Conservation (phyloP, 2,888 invertebrate species). For the Didymodactylos carnosus region DNA sequence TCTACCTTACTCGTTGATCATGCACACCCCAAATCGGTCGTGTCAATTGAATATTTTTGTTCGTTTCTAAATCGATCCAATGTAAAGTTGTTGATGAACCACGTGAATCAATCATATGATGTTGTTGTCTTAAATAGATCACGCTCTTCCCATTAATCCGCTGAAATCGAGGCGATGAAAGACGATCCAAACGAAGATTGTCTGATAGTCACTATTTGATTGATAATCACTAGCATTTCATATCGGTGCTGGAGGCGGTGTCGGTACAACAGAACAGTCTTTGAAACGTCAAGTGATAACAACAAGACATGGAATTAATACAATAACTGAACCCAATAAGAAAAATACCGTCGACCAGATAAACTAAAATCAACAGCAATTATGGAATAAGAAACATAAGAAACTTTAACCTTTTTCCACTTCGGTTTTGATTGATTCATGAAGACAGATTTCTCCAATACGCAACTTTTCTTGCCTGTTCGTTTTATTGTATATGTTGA, state of each 20-base stretch:
- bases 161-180: not conserved
- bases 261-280: not conserved
- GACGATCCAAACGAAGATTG: not conserved
- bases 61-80: no score
- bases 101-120: no score
- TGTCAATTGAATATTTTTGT: not conserved
- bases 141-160: not conserved
- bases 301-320: not conserved
- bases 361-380: not conserved
- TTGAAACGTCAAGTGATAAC: not conserved
- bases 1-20: not conserved
- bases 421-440: no score
- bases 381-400: not conserved
- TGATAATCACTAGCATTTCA: not conserved
- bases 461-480: no score
- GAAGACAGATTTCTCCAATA: no score
- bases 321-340: not conserved
- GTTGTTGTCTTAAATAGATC: not conserved
- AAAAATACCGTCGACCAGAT: not conserved
- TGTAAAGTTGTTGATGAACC: not conserved
- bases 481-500: no score
- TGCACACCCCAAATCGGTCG: not conserved
- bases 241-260: not conserved
- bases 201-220: not conserved
- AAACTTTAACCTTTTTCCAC: not conserved